Percentiles rank a stretch among this genome's conserved stretches.
phyloP scores from a whole-genome alignment of 2,797 vertebrate species.

The Halcyon chelicuti region DNA sequence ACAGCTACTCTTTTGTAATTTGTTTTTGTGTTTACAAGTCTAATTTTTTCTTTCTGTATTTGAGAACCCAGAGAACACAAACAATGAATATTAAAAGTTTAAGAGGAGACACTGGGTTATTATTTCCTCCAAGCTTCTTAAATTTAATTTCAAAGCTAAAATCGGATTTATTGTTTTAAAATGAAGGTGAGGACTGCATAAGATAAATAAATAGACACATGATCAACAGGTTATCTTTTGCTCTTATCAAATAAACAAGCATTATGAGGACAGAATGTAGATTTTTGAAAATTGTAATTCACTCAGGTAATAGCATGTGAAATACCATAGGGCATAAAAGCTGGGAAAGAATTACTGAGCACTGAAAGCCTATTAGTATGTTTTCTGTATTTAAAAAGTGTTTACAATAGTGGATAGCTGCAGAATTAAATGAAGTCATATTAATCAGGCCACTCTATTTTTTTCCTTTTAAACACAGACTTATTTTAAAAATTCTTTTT shows the following conservation, averaged over 20 bases:
- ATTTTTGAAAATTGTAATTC: not conserved
- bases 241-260: not conserved
- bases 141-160: not conserved
- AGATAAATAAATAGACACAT: not conserved
- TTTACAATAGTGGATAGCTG: not conserved
- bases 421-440: not conserved
- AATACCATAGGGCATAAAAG: not conserved
- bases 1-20: not conserved
- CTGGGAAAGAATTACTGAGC: not conserved
- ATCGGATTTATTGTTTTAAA: not conserved
- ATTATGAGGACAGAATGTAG: not conserved
- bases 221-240: not conserved
- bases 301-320: not conserved
- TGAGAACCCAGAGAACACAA: not conserved
- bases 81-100: not conserved
- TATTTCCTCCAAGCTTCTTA: not conserved
- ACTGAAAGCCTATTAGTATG: not conserved
- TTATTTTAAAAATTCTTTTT: not conserved
- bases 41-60: not conserved
- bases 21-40: not conserved
- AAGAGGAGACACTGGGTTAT: not conserved
- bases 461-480: not conserved
- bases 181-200: not conserved
- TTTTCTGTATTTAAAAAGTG: not conserved
- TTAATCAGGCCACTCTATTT: not conserved